These are phyloP conservation scores for Brachyhypopomus occidentalis DNA, from an alignment of 2,113 vertebrate species.

Conservation along the genomic window DNA sequence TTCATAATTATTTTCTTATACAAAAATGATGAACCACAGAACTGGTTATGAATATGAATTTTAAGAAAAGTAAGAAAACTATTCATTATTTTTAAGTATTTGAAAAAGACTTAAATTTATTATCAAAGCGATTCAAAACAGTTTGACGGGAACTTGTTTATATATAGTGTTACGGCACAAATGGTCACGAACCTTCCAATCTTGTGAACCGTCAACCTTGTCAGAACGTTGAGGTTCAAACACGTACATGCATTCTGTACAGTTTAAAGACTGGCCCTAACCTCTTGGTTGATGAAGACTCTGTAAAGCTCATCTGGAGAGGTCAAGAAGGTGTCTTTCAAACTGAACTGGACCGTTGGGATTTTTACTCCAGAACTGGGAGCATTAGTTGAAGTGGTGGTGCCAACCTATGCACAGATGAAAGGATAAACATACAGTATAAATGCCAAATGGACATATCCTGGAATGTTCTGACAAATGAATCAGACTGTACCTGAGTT, in stretches of 20 bases:
- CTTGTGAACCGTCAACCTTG: neutral
- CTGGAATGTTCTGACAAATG: constrained; percentile 7
- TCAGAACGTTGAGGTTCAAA: neutral
- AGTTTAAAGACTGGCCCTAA: neutral
- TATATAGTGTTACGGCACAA: too few species aligned
- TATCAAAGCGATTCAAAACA: too few species aligned
- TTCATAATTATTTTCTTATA: too few species aligned
- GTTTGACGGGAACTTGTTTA: too few species aligned
- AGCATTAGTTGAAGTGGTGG: constrained; percentile 40
- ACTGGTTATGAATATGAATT: too few species aligned
- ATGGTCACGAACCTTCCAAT: neutral
- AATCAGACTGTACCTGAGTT: constrained; percentile 49
- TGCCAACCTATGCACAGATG: constrained; percentile 58
- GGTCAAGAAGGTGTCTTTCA: constrained; percentile 82
- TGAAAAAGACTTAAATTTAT: too few species aligned
- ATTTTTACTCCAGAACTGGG: constrained; percentile 79
- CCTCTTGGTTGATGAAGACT: constrained; percentile 80
- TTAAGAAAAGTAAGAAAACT: too few species aligned
- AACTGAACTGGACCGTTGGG: constrained; percentile 80
- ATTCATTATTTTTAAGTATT: too few species aligned
- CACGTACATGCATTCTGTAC: neutral
- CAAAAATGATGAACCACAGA: too few species aligned
- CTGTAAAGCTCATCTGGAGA: constrained; percentile 84
- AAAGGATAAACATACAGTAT: neutral
- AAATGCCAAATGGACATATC: constrained; percentile 24